These are phyloP conservation scores for Spermophilus dauricus DNA, from an alignment of 2,113 vertebrate species.

Conservation along the genomic window DNA sequence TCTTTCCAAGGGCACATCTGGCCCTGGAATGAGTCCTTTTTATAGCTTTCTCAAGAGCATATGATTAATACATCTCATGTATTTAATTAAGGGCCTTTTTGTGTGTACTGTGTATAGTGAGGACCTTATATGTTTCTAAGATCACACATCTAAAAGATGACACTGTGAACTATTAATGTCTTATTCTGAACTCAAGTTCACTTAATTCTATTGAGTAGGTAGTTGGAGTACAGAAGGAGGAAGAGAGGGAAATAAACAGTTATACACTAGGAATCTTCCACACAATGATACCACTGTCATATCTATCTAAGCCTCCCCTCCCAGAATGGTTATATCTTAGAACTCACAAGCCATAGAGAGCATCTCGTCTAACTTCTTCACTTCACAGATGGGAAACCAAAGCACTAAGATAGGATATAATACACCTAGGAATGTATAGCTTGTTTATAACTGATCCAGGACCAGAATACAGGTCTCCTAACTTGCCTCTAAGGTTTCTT, in stretches of 20 bases:
- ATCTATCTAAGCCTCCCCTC: background rate
- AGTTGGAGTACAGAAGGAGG: background rate
- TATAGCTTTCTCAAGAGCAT: constrained; percentile 78
- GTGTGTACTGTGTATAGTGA: background rate
- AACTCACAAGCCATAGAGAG: background rate
- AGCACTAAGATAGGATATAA: background rate
- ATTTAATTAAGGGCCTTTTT: constrained; percentile 74
- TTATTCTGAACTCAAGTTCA: constrained; percentile 52
- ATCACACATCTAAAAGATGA: constrained; percentile 48
- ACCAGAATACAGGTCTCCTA: constrained; percentile 5
- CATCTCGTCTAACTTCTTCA: background rate
- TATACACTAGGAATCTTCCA: background rate
- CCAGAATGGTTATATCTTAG: background rate
- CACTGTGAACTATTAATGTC: background rate
- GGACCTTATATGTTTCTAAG: constrained; percentile 40
- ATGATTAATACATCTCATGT: constrained; percentile 77
- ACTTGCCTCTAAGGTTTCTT: background rate
- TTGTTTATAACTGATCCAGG: background rate
- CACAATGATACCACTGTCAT: background rate
- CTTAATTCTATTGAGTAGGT: constrained; percentile 26
- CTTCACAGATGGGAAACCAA: background rate
- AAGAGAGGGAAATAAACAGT: background rate
- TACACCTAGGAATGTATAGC: background rate
- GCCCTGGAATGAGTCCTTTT: constrained; percentile 77
- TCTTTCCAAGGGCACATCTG: constrained; percentile 82